phyloP scores from a whole-genome alignment of 1,140 invertebrate species.

The Temnothorax curvispinosus region DNA sequence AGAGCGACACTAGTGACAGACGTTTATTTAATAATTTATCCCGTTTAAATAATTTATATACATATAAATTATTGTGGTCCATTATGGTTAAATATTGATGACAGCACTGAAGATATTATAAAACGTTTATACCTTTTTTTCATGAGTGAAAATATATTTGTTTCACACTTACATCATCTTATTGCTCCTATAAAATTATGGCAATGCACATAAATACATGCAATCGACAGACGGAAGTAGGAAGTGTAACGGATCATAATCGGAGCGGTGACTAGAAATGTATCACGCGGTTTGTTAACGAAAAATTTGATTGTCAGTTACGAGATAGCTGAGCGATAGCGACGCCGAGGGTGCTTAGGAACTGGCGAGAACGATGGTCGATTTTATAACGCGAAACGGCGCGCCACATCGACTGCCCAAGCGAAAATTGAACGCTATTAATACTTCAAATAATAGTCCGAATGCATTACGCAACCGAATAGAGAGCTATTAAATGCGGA shows the following conservation, averaged over 20 bases:
- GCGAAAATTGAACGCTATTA: slow-evolving; percentile 54
- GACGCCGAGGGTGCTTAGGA: background rate
- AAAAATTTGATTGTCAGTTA: background rate
- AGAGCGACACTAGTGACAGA: too few relatives aligned
- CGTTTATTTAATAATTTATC: too few relatives aligned
- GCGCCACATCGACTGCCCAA: background rate
- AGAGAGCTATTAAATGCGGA: slow-evolving; percentile 48
- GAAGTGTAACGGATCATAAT: background rate
- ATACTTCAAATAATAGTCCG: slow-evolving; percentile 56
- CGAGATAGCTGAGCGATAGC: background rate
- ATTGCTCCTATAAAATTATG: background rate
- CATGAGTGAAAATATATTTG: background rate
- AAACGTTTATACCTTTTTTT: background rate
- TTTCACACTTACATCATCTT: background rate
- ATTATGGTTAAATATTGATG: background rate
- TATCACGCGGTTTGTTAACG: background rate
- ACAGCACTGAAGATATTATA: background rate
- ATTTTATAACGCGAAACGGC: slow-evolving; percentile 43
- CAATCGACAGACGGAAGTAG: background rate
- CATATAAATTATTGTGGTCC: background rate
- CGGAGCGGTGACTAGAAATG: background rate
- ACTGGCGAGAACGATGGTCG: background rate
- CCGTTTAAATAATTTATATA: background rate
- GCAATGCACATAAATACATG: background rate
- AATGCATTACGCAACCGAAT: slow-evolving; percentile 54